phyloP scores from a whole-genome alignment of 2,113 vertebrate species.

The Melanocharis versteri region DNA sequence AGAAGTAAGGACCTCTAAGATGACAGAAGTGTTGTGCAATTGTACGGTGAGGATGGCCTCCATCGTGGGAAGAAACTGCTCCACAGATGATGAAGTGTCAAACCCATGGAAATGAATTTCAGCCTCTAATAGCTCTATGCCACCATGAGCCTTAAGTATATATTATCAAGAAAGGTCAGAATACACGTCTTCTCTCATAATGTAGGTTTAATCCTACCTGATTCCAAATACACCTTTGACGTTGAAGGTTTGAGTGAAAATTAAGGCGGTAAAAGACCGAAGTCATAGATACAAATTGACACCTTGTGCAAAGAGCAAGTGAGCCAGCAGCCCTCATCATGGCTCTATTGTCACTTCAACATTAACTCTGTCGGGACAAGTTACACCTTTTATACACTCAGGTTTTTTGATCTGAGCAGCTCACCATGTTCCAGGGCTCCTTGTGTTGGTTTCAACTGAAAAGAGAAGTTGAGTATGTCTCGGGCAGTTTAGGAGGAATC shows the following conservation, averaged over 20 bases:
- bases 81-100: not conserved
- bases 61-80: not conserved
- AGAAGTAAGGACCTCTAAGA: not conserved
- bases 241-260: not conserved
- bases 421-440: not conserved
- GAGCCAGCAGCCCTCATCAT: not conserved
- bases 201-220: not conserved
- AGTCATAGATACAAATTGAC: not conserved
- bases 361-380: not conserved
- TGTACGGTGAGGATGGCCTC: not conserved
- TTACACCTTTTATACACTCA: not conserved
- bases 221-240: not conserved
- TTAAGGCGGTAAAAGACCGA: not conserved
- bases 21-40: not conserved
- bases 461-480: not conserved
- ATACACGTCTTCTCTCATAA: not conserved
- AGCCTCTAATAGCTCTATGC: not conserved
- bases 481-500: not conserved
- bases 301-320: not conserved
- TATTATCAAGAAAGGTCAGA: not conserved
- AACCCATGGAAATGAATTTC: not conserved
- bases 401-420: not conserved
- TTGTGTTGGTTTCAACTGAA: not conserved
- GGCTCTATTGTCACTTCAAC: not conserved
- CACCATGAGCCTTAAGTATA: not conserved